Evolutionary conservation across 92 coral and sea anemone species (phyloP).

Genomic region (Zoanthus gigantus): DNA sequence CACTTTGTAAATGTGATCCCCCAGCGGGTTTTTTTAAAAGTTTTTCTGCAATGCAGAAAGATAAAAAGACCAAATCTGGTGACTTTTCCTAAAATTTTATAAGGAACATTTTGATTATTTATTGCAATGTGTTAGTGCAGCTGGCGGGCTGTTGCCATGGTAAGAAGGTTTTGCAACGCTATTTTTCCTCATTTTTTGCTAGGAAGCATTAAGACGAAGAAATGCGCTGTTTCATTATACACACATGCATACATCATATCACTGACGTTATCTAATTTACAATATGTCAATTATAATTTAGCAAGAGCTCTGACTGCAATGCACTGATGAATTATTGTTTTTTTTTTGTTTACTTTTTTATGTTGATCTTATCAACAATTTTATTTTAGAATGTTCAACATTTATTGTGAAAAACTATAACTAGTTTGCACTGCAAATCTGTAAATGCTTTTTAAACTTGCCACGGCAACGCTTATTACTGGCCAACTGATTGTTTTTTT

Average conservation of each 20-base stretch:
- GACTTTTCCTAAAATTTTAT: not conserved
- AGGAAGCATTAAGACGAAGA: not conserved
- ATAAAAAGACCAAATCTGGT: not conserved
- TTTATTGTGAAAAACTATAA: not conserved
- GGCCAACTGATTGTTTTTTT: no score
- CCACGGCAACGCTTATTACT: not conserved
- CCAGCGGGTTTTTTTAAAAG: no score
- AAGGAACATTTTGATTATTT: constrained; percentile 7
- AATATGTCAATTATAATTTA: constrained; percentile 3
- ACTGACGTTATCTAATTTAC: not conserved
- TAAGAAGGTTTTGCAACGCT: constrained; percentile 3
- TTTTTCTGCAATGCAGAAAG: no score
- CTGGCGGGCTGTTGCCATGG: constrained; percentile 27
- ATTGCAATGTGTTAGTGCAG: not conserved
- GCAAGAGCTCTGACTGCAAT: constrained; percentile 15
- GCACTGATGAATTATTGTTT: not conserved
- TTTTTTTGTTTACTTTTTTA: not conserved
- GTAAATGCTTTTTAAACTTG: not conserved
- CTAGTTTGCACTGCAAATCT: not conserved
- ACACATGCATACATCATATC: not conserved
- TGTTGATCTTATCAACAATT: not conserved
- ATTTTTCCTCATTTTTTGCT: constrained; percentile 3
- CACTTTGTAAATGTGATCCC: no score
- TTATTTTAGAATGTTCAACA: not conserved
- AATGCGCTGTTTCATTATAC: constrained; percentile 2